These are phyloP conservation scores for Nipponacmea schrenckii DNA, from an alignment of 2,888 invertebrate genomes.

Conservation along the genomic window DNA sequence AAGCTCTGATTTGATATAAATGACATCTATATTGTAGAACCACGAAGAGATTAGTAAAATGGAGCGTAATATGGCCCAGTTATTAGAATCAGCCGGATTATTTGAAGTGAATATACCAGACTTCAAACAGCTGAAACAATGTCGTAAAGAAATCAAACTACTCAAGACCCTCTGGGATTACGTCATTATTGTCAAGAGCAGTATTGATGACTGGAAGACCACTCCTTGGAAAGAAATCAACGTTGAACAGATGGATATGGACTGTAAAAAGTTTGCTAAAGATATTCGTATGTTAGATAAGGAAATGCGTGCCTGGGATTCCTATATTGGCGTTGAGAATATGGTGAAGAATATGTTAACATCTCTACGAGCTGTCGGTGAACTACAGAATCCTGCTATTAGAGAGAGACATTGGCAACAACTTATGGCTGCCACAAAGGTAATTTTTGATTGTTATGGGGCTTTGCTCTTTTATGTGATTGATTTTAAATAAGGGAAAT, in stretches of 20 bases:
- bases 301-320: constrained; percentile 95
- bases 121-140: constrained; percentile 90
- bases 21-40: constrained; percentile 75
- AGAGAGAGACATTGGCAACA: constrained; percentile 97
- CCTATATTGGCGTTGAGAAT: constrained; percentile 86
- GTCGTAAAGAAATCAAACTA: constrained; percentile 84
- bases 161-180: constrained; percentile 96
- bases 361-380: constrained; percentile 91
- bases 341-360: constrained; percentile 97
- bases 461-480: neutral
- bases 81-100: constrained; percentile 89
- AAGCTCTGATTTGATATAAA: neutral
- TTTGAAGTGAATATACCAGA: constrained; percentile 96
- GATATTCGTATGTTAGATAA: constrained; percentile 80
- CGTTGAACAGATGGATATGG: constrained; percentile 98
- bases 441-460: constrained; percentile 32
- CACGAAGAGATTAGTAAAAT: constrained; percentile 81
- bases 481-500: neutral
- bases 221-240: constrained; percentile 97
- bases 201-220: constrained; percentile 96
- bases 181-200: constrained; percentile 86
- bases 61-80: constrained; percentile 86
- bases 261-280: constrained; percentile 97
- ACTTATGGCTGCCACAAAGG: constrained; percentile 93
- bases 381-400: constrained; percentile 95